A percentile compares a stretch with the other conserved stretches of the same genome.
These are phyloP conservation scores for Catonia carolina DNA, from an alignment of 2,888 invertebrate genomes.

Conservation along the genomic window DNA sequence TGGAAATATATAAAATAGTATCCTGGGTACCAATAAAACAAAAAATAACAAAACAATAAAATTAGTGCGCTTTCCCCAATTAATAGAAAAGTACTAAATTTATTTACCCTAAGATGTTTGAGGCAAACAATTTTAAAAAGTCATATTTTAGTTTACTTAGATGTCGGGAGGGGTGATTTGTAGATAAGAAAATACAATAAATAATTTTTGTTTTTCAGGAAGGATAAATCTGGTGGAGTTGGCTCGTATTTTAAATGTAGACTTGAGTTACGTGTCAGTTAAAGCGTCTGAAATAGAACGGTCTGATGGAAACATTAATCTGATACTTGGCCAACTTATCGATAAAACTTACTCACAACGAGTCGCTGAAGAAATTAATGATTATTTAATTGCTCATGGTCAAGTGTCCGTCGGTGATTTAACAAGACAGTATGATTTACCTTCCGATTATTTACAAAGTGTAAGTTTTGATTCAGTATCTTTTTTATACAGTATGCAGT, in stretches of 20 bases:
- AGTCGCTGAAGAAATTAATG: conserved; percentile 89
- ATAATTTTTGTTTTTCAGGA: conserved; percentile 46
- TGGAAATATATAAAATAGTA: too few species aligned
- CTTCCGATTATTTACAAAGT: conserved; percentile 79
- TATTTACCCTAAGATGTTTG: too few species aligned
- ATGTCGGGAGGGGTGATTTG: too few species aligned
- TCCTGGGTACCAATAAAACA: too few species aligned
- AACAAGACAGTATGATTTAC: conserved; percentile 82
- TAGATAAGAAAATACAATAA: not conserved
- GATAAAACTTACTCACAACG: conserved; percentile 72
- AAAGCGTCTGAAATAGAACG: conserved; percentile 66
- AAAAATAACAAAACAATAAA: too few species aligned
- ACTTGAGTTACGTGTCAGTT: conserved; percentile 67
- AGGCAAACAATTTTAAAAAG: too few species aligned
- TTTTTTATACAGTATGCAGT: conserved; percentile 1
- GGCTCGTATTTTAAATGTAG: conserved; percentile 80
- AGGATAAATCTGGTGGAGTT: conserved; percentile 84
- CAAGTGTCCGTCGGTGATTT: conserved; percentile 79
- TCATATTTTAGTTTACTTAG: too few species aligned
- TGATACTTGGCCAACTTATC: conserved; percentile 86
- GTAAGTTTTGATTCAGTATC: conserved; percentile 37
- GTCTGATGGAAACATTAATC: conserved; percentile 60
- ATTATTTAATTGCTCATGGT: conserved; percentile 77
- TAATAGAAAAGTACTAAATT: too few species aligned
- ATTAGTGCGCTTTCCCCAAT: too few species aligned